Evolutionary conservation across 2,888 invertebrate species (phyloP).

Genomic region (Pollenia labialis): DNA sequence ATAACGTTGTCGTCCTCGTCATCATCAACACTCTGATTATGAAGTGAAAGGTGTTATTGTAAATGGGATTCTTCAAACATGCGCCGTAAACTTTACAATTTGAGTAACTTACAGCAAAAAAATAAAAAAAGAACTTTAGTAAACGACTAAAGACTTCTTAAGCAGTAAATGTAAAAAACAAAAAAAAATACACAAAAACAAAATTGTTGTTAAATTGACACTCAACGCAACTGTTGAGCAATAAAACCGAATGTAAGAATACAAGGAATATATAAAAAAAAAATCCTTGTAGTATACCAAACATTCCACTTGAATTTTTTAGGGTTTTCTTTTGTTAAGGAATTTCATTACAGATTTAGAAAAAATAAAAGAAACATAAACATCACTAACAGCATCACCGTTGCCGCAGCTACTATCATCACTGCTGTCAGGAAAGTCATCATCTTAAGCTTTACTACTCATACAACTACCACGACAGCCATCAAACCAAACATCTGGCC

Average conservation of each 20-base stretch:
- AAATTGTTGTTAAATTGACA: constrained; percentile 45
- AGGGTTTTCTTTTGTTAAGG: constrained; percentile 40
- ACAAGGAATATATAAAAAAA: neutral
- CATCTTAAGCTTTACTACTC: neutral
- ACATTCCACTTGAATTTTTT: constrained; percentile 37
- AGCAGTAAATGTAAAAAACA: constrained; percentile 18
- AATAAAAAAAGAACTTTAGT: neutral
- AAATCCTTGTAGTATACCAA: neutral
- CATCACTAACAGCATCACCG: neutral
- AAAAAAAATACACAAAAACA: neutral
- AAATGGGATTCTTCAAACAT: constrained; percentile 59
- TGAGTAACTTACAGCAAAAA: constrained; percentile 33
- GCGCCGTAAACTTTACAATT: constrained; percentile 65
- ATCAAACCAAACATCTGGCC: neutral
- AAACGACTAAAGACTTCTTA: constrained; percentile 4
- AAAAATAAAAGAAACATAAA: neutral
- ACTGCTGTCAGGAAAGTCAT: no score
- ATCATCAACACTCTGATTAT: neutral
- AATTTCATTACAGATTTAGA: constrained; percentile 28
- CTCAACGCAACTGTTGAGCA: constrained; percentile 69
- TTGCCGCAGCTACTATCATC: neutral
- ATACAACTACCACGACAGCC: neutral
- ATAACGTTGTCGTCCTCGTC: neutral
- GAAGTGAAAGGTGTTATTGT: constrained; percentile 41
- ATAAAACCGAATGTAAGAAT: constrained; percentile 30